These are phyloP conservation scores for Diabrotica virgifera DNA, from an alignment of 1,140 invertebrate species.

Conservation along the genomic window DNA sequence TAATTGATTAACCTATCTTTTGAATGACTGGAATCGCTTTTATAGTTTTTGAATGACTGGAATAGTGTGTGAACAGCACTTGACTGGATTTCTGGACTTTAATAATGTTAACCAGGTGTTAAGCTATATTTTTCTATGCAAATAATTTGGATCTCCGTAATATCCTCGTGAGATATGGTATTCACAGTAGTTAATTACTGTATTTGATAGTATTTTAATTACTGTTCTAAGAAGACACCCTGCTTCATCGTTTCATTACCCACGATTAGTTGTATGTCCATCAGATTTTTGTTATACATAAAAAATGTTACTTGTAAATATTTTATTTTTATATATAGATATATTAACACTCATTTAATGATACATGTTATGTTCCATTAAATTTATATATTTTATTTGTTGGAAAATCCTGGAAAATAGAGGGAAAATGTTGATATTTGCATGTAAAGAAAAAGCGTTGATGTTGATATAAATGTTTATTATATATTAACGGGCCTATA, in stretches of 20 bases:
- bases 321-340: slow-evolving; percentile 3
- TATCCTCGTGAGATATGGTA: no score
- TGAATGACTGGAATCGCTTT: no score
- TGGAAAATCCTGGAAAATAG: background rate
- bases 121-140: no score
- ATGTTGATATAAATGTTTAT: slow-evolving; percentile 11
- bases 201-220: background rate
- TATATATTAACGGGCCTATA: slow-evolving; percentile 14
- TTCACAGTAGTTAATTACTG: no score
- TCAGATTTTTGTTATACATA: background rate
- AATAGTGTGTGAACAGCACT: no score
- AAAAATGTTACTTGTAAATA: slow-evolving; percentile 3
- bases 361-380: background rate
- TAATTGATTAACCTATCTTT: no score
- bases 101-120: no score
- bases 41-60: no score
- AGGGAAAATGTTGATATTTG: slow-evolving; percentile 1
- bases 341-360: background rate
- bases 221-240: background rate
- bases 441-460: slow-evolving; percentile 11
- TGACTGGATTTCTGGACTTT: no score
- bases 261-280: background rate
- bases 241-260: background rate
- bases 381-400: background rate
- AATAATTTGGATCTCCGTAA: no score